These are phyloP conservation scores for Dipus sagitta DNA, from an alignment of 2,797 vertebrate species.

Conservation along the genomic window DNA sequence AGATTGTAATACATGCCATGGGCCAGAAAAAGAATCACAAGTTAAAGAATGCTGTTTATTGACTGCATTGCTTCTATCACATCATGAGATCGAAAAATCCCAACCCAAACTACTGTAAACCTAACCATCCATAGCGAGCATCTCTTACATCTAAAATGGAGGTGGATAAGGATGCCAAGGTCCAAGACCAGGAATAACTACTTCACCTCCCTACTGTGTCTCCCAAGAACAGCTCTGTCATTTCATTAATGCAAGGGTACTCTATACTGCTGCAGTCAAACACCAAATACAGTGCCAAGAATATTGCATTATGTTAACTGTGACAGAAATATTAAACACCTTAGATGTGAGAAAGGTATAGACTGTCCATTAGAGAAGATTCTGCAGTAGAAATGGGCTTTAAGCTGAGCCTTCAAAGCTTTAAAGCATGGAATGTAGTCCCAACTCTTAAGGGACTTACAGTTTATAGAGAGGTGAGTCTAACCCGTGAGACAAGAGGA, in stretches of 20 bases:
- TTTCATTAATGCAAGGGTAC: neutral
- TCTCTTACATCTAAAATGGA: neutral
- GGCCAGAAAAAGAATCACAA: neutral
- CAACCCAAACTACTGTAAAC: neutral
- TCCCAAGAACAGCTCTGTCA: neutral
- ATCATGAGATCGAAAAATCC: neutral
- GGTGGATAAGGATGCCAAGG: neutral
- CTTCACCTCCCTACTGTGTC: fast-evolving
- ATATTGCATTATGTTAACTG: neutral
- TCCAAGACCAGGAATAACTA: neutral
- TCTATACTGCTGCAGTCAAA: neutral
- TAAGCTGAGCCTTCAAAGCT: neutral
- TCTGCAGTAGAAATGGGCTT: neutral
- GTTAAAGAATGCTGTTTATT: neutral
- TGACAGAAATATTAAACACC: neutral
- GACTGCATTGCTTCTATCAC: no score
- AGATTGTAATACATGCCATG: no score
- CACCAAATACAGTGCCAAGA: neutral
- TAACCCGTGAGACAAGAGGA: neutral
- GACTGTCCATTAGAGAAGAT: neutral
- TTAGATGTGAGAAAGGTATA: neutral
- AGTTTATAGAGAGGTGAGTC: neutral
- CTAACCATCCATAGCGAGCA: neutral
- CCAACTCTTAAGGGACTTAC: slow-evolving; percentile 6
- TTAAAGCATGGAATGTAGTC: neutral